A percentile compares a stretch with the other conserved stretches of the same genome.
Conservation (phyloP, 1,140 invertebrate species). For the Gonatopus flavifemur region DNA sequence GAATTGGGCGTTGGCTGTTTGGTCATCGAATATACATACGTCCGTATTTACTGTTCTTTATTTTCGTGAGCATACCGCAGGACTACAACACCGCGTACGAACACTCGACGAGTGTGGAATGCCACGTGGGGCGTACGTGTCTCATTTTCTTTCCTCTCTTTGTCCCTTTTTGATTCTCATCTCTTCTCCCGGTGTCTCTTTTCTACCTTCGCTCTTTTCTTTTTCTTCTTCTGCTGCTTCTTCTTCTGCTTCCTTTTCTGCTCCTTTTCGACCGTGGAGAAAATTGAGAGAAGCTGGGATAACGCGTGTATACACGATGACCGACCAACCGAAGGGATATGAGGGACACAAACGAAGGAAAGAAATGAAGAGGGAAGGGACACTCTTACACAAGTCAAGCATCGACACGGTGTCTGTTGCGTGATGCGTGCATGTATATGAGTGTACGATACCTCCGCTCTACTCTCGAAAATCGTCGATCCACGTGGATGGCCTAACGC, state of each 20-base stretch:
- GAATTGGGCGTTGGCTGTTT: constrained; percentile 47
- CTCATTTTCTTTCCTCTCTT: constrained; percentile 5
- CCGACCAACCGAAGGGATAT: too few species aligned
- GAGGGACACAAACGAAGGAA: neutral
- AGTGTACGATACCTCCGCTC: too few species aligned
- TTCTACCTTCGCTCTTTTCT: constrained; percentile 1
- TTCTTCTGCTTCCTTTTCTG: constrained; percentile 5
- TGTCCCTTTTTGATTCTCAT: too few species aligned
- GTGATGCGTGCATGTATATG: too few species aligned
- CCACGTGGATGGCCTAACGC: constrained; percentile 37
- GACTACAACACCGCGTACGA: neutral
- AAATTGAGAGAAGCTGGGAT: too few species aligned
- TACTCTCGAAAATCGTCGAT: constrained; percentile 29
- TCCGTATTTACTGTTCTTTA: constrained; percentile 15
- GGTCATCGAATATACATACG: too few species aligned
- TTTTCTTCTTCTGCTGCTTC: neutral
- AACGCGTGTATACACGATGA: too few species aligned
- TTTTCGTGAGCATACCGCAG: neutral
- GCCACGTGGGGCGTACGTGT: constrained; percentile 21
- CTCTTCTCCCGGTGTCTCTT: neutral
- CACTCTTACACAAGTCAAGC: too few species aligned
- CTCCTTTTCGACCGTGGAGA: too few species aligned
- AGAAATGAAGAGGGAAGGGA: constrained; percentile 2
- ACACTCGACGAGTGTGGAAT: constrained; percentile 29
- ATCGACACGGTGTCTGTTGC: too few species aligned